Evolutionary conservation across 2,113 vertebrate species (phyloP).

Genomic region (Uria aalge): DNA sequence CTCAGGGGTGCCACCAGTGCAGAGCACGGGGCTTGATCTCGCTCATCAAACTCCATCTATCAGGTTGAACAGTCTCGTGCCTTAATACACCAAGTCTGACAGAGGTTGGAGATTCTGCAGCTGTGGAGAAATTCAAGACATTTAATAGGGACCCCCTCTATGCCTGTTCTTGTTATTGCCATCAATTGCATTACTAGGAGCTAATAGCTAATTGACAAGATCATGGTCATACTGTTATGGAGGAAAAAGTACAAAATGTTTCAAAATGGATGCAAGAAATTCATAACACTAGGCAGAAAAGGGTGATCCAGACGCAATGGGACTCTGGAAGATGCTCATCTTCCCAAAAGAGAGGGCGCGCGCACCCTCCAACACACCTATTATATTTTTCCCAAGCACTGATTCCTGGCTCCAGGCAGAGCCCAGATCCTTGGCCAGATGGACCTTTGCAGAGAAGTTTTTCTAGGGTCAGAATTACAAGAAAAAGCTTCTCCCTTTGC

Average conservation of each 20-base stretch:
- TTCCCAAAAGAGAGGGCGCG: not conserved
- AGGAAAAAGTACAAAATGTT: fast-evolving
- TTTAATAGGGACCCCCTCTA: not conserved
- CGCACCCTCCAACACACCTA: not conserved
- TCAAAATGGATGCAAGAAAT: not conserved
- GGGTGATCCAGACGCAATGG: not conserved
- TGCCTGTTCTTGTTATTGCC: not conserved
- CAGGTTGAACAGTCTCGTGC: fast-evolving
- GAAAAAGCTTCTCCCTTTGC: not conserved
- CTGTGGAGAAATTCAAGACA: not conserved
- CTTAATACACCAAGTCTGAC: fast-evolving
- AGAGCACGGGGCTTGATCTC: not conserved
- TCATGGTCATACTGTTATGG: too few species aligned
- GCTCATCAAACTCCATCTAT: not conserved
- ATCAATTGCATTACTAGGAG: fast-evolving
- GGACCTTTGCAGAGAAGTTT: not conserved
- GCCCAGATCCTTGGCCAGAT: not conserved
- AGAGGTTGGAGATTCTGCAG: not conserved
- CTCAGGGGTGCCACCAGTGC: not conserved
- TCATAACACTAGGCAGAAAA: not conserved
- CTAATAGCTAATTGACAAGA: not conserved
- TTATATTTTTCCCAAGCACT: not conserved
- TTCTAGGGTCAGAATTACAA: not conserved
- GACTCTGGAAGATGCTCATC: not conserved
- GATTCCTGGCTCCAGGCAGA: not conserved